These are phyloP conservation scores for Heliconius congener DNA, from an alignment of 1,140 invertebrate genomes.

Conservation along the genomic window DNA sequence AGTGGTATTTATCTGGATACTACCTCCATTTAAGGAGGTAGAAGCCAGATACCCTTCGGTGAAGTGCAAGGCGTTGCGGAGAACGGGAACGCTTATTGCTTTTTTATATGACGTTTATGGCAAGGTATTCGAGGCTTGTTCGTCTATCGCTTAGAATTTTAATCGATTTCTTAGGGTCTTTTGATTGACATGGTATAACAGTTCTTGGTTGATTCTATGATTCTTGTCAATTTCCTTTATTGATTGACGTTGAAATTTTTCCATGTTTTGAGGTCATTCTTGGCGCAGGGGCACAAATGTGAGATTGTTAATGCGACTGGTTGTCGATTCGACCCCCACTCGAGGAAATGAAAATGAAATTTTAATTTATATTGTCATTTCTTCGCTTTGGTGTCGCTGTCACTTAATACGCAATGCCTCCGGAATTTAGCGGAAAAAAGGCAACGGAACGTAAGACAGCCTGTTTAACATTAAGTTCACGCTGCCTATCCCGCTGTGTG, in stretches of 20 bases:
- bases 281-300: too few relatives aligned
- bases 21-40: slow-evolving; percentile 32
- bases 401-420: too few relatives aligned
- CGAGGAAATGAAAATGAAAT: too few relatives aligned
- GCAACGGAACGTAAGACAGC: too few relatives aligned
- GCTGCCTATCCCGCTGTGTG: too few relatives aligned
- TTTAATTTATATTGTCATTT: too few relatives aligned
- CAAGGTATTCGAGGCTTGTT: slow-evolving; percentile 37
- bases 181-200: slow-evolving; percentile 35
- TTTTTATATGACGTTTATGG: slow-evolving; percentile 41
- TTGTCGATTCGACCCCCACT: too few relatives aligned
- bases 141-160: slow-evolving; percentile 37
- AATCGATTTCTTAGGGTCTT: slow-evolving; percentile 37
- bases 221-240: neutral
- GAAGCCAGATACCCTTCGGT: slow-evolving; percentile 32
- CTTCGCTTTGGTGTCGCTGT: too few relatives aligned
- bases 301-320: too few relatives aligned
- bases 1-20: neutral
- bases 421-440: too few relatives aligned
- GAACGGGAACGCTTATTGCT: slow-evolving; percentile 44
- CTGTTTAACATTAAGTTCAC: too few relatives aligned
- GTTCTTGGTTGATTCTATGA: slow-evolving; percentile 17
- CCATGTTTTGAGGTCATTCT: too few relatives aligned
- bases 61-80: slow-evolving; percentile 39
- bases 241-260: neutral